Percentiles rank a stretch among this genome's conserved stretches.
These are phyloP conservation scores for Anableps anableps DNA, from an alignment of 2,797 vertebrate species.

Conservation along the genomic window DNA sequence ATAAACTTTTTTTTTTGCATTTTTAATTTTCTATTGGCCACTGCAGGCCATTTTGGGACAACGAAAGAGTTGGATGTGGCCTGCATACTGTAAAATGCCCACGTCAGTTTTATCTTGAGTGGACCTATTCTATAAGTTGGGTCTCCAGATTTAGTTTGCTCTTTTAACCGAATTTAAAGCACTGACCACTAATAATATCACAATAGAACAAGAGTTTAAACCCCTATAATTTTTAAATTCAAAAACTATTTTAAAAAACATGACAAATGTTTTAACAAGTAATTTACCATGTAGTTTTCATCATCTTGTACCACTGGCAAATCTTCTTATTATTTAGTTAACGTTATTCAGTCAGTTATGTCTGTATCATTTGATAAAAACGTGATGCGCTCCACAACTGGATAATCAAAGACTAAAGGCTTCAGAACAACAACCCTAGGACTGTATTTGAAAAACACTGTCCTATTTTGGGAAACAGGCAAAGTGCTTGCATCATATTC, in stretches of 20 bases:
- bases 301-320: not conserved
- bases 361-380: conserved; percentile 3
- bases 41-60: not conserved
- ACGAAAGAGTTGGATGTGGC: not conserved
- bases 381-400: conserved; percentile 7
- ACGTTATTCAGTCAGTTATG: not conserved
- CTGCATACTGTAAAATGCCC: not conserved
- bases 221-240: not conserved
- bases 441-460: conserved; percentile 21
- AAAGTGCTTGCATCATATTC: not conserved
- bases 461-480: not conserved
- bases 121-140: not conserved
- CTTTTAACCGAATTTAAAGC: not conserved
- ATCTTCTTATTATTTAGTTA: not conserved
- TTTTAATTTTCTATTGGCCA: not conserved
- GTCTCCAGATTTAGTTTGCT: not conserved
- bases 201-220: not conserved
- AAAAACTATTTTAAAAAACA: not conserved
- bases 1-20: not conserved
- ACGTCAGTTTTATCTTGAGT: not conserved
- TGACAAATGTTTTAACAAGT: not conserved
- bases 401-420: conserved; percentile 38
- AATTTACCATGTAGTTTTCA: not conserved
- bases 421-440: conserved; percentile 24
- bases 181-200: not conserved